A percentile compares a stretch with the other conserved stretches of the same genome.
These are phyloP conservation scores for Microctonus brassicae DNA, from an alignment of 2,888 invertebrate species.

Conservation along the genomic window DNA sequence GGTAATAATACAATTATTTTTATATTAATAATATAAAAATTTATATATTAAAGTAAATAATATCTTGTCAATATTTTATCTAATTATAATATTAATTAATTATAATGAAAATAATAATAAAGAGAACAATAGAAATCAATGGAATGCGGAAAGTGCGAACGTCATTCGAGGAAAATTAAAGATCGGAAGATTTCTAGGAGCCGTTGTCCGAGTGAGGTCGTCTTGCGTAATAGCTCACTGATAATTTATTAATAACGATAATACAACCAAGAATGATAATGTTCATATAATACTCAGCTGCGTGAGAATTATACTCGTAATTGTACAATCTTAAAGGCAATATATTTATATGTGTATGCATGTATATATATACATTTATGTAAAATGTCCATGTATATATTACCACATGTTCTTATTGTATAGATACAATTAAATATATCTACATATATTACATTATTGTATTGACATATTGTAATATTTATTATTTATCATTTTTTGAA, in stretches of 20 bases:
- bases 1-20: too few species aligned
- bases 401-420: too few species aligned
- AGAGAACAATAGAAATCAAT: background rate
- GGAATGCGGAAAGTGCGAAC: background rate
- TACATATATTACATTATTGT: too few species aligned
- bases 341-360: background rate
- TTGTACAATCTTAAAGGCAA: background rate
- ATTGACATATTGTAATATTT: background rate
- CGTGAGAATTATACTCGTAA: background rate
- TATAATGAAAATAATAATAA: background rate
- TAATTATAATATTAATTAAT: background rate
- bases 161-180: background rate
- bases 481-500: background rate
- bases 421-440: too few species aligned
- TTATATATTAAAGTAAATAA: too few species aligned
- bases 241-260: conserved; percentile 12
- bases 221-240: conserved; percentile 6
- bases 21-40: too few species aligned
- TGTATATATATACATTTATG: background rate
- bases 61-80: too few species aligned
- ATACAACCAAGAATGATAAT: conserved; percentile 6
- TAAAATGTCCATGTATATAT: too few species aligned
- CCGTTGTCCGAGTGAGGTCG: conserved; percentile 5
- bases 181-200: background rate
- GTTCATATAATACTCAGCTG: background rate